Conservation (phyloP, 2,797 vertebrate genomes). For the Buceros bicornis region DNA sequence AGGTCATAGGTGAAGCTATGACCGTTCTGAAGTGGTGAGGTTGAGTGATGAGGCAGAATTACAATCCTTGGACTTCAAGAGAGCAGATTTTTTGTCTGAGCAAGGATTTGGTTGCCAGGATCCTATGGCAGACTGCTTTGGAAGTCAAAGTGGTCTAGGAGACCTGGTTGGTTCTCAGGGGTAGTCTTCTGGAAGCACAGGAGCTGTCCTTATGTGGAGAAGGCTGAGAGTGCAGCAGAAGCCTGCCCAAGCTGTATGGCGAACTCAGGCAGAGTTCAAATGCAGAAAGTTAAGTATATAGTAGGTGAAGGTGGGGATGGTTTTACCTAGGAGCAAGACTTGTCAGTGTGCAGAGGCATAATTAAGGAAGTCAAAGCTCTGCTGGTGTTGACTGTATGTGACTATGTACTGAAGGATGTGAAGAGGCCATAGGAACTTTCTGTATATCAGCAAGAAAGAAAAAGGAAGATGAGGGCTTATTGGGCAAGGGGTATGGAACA, state of each 20-base stretch:
- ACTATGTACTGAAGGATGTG: not conserved
- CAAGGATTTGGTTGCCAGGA: not conserved
- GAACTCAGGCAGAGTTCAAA: not conserved
- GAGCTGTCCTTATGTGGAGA: not conserved
- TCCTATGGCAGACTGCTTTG: not conserved
- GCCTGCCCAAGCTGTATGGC: not conserved
- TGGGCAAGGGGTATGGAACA: not conserved
- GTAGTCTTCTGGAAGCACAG: not conserved
- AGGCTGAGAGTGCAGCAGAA: not conserved
- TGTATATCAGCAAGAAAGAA: not conserved
- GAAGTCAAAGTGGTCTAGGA: not conserved
- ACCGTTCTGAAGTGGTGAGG: not conserved
- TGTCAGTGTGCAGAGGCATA: not conserved
- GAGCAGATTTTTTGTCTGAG: not conserved
- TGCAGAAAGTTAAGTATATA: not conserved
- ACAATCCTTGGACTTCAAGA: not conserved
- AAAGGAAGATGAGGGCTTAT: rapidly evolving
- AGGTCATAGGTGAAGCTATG: not conserved
- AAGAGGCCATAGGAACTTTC: not conserved
- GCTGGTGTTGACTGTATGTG: not conserved
- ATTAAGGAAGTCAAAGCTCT: not conserved
- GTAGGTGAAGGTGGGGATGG: not conserved
- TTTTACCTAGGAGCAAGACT: not conserved
- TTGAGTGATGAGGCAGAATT: not conserved
- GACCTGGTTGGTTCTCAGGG: not conserved